Percentiles rank a stretch among this genome's conserved stretches.
Evolutionary conservation across 2,888 invertebrate species (phyloP).

Genomic region (Sarcophaga rosellei): DNA sequence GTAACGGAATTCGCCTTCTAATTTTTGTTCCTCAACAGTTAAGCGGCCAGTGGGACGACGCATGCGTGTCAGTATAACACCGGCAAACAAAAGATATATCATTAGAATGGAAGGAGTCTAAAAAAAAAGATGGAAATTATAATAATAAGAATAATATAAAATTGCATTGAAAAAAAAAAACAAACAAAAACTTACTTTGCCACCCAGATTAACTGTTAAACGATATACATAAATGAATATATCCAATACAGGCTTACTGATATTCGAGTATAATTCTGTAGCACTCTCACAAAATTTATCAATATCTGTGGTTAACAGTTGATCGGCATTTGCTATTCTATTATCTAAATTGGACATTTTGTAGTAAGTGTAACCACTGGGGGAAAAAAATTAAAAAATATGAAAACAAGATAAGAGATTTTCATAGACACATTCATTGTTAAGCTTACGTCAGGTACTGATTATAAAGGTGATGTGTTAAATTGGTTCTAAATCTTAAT

Average conservation of each 20-base stretch:
- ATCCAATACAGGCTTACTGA: constrained; percentile 97
- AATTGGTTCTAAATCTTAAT: constrained; percentile 92
- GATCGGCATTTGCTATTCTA: constrained; percentile 97
- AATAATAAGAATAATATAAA: not conserved
- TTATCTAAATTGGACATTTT: constrained; percentile 98
- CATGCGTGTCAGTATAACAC: constrained; percentile 91
- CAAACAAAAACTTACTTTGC: constrained; percentile 84
- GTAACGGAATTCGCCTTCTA: constrained; percentile 99
- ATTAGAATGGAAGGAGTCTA: constrained; percentile 95
- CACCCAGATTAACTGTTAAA: constrained; percentile 92
- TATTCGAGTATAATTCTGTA: constrained; percentile 97
- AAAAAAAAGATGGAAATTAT: not conserved
- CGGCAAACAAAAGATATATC: constrained; percentile 92
- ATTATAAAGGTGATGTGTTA: constrained; percentile 93
- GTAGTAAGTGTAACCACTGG: constrained; percentile 96
- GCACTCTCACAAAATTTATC: constrained; percentile 98
- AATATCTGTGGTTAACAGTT: constrained; percentile 96
- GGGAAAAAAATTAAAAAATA: not conserved
- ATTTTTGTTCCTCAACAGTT: constrained; percentile 96
- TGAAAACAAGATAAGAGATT: not conserved
- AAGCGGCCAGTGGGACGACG: constrained; percentile 92
- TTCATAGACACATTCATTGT: not conserved
- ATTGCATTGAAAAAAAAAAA: not conserved
- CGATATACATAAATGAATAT: constrained; percentile 96
- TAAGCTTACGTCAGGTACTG: constrained; percentile 93